Evolutionary conservation across 2,113 vertebrate genomes (phyloP).

Genomic region (Epinephelus lanceolatus): DNA sequence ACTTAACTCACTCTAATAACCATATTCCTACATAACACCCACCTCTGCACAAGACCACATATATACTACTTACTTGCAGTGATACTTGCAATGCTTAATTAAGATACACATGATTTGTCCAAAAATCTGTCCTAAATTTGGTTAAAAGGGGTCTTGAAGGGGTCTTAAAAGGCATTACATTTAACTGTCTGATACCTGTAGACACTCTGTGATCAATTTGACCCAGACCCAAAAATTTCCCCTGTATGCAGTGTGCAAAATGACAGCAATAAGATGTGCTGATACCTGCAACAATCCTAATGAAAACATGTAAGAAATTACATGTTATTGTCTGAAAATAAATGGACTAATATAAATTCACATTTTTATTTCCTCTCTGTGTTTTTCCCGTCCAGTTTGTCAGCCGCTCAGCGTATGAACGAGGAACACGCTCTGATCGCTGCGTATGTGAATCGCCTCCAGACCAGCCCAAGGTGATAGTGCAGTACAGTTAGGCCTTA

Average conservation of each 20-base stretch:
- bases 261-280: background rate
- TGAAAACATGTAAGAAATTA: background rate
- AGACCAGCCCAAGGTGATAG: constrained; percentile 81
- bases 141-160: too few relatives aligned
- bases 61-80: too few relatives aligned
- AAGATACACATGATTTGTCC: too few relatives aligned
- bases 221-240: too few relatives aligned
- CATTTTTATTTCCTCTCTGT: background rate
- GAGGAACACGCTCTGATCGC: constrained; percentile 87
- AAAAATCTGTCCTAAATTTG: too few relatives aligned
- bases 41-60: too few relatives aligned
- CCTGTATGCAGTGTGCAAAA: background rate
- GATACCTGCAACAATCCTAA: background rate
- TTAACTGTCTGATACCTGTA: too few relatives aligned
- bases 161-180: too few relatives aligned
- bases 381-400: constrained; percentile 63
- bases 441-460: constrained; percentile 85
- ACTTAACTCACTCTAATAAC: too few relatives aligned
- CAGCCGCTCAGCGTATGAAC: constrained; percentile 80
- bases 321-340: background rate
- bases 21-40: too few relatives aligned
- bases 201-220: too few relatives aligned
- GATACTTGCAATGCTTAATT: too few relatives aligned
- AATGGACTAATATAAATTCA: background rate
- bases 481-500: background rate